phyloP scores from a whole-genome alignment of 1,140 invertebrate genomes.

The Nebria ingens region DNA sequence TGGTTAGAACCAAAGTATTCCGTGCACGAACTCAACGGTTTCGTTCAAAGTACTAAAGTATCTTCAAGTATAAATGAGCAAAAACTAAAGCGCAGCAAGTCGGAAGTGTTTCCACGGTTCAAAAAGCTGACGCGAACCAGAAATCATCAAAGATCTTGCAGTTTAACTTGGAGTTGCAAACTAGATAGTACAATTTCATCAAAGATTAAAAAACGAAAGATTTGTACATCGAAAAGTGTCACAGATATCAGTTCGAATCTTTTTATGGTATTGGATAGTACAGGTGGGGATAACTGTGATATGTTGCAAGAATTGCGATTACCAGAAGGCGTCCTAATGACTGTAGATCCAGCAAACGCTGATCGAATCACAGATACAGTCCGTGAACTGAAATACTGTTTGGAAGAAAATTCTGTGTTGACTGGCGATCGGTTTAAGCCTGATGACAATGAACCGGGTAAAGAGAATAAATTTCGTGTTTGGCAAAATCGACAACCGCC shows the following conservation, averaged over 20 bases:
- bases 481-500: conserved; percentile 11
- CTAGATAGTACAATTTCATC: conserved; percentile 47
- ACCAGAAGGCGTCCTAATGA: conserved; percentile 38
- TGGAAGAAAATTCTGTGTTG: conserved; percentile 32
- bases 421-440: conserved; percentile 37
- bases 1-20: conserved; percentile 2
- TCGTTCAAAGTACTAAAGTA: not conserved
- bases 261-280: conserved; percentile 22
- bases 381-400: not conserved
- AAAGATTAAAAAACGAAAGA: conserved; percentile 55
- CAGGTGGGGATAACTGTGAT: conserved; percentile 26
- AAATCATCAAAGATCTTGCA: conserved; percentile 53
- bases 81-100: conserved; percentile 51
- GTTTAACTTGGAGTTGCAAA: conserved; percentile 56
- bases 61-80: conserved; percentile 26
- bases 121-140: conserved; percentile 34
- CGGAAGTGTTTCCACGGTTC: conserved; percentile 45
- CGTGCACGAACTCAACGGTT: not conserved
- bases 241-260: conserved; percentile 28
- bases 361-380: conserved; percentile 18
- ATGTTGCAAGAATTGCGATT: conserved; percentile 34
- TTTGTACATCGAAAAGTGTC: conserved; percentile 26
- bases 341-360: conserved; percentile 32
- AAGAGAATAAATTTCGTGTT: conserved; percentile 28
- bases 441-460: conserved; percentile 28